Evolutionary conservation across 2,113 vertebrate genomes (phyloP).

Genomic region (Planiliza haematocheilus): DNA sequence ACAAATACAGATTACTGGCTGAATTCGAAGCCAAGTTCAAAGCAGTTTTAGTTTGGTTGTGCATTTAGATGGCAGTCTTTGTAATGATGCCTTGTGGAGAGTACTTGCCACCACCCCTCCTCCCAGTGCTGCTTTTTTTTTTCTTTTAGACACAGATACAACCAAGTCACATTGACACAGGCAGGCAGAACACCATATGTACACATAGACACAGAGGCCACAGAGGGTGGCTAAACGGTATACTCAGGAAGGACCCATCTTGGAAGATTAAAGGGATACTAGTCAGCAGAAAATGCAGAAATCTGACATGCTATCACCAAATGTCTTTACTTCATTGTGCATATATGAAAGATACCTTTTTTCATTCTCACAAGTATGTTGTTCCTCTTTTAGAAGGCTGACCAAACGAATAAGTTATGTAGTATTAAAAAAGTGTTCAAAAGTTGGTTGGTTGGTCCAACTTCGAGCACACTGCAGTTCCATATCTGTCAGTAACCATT

Average conservation of each 20-base stretch:
- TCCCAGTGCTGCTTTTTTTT: conserved; percentile 83
- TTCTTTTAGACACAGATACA: conserved; percentile 86
- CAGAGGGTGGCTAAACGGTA: conserved; percentile 67
- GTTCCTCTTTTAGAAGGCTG: conserved; percentile 8
- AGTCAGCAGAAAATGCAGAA: conserved; percentile 27
- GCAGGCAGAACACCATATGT: conserved; percentile 91
- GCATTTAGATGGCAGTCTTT: conserved; percentile 51
- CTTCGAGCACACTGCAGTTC: neutral
- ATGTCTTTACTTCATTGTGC: conserved; percentile 42
- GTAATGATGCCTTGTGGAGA: conserved; percentile 45
- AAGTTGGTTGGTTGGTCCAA: neutral
- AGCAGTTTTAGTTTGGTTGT: neutral
- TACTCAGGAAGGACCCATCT: conserved; percentile 53
- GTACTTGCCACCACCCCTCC: conserved; percentile 54
- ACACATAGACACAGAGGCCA: conserved; percentile 81
- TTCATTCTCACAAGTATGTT: conserved; percentile 1
- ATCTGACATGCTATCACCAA: conserved; percentile 35
- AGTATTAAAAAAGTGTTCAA: conserved; percentile 5
- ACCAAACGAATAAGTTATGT: neutral
- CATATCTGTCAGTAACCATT: conserved; percentile 14
- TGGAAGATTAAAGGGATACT: conserved; percentile 67
- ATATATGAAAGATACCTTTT: conserved; percentile 12
- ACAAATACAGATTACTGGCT: neutral
- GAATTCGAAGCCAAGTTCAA: neutral
- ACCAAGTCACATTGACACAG: conserved; percentile 94